phyloP scores from a whole-genome alignment of 2,113 vertebrate species.

The Ctenomys sociabilis region DNA sequence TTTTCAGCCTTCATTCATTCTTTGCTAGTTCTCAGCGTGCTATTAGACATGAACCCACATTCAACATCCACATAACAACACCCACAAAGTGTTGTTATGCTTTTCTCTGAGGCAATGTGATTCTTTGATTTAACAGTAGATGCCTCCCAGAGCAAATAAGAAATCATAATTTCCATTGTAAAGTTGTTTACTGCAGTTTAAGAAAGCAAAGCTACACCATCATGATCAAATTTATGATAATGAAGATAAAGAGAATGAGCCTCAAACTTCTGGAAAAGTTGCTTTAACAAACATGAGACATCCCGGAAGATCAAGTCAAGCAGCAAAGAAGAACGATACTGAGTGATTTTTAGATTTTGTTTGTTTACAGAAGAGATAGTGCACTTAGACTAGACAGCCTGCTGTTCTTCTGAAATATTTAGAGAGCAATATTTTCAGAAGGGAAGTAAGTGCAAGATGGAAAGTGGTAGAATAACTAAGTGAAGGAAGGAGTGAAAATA shows the following conservation, averaged over 20 bases:
- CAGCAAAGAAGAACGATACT: neutral
- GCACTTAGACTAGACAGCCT: neutral
- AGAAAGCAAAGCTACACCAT: neutral
- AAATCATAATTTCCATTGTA: neutral
- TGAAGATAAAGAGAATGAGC: neutral
- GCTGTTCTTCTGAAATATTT: neutral
- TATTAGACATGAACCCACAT: too few relatives aligned
- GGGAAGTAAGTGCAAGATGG: neutral
- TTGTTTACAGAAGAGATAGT: neutral
- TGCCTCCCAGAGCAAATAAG: neutral
- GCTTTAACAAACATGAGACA: neutral
- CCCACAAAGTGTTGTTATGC: neutral
- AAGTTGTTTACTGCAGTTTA: neutral
- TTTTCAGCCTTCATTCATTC: neutral
- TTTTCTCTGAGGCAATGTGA: neutral
- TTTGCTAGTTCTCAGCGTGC: neutral
- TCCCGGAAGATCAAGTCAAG: neutral
- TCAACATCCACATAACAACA: too few relatives aligned
- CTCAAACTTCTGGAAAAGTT: neutral
- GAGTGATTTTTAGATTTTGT: neutral
- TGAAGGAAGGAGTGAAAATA: neutral
- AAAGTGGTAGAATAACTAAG: neutral
- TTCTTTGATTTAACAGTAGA: neutral
- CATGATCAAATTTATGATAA: neutral
- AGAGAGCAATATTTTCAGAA: neutral